These are phyloP conservation scores for Aleadryas rufinucha DNA, from an alignment of 2,113 vertebrate genomes.

Conservation along the genomic window DNA sequence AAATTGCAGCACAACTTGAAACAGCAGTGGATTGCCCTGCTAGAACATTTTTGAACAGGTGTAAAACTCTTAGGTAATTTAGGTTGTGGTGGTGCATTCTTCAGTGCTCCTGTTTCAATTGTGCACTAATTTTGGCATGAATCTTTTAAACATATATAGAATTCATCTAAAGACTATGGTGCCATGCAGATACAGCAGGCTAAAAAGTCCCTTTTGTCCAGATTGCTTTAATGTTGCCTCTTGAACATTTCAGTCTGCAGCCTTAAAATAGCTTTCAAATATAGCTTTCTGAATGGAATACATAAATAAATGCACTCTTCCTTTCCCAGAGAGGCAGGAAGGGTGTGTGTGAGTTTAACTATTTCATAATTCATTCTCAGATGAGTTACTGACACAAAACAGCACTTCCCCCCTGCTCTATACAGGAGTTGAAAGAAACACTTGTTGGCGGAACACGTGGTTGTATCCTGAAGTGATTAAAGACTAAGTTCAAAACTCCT, in stretches of 20 bases:
- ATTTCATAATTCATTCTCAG: conserved; percentile 10
- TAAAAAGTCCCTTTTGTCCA: not conserved
- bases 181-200: not conserved
- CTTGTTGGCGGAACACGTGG: not conserved
- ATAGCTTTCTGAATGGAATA: conserved; percentile 22
- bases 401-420: not conserved
- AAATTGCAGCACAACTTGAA: not conserved
- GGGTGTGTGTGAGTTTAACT: conserved; percentile 47
- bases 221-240: not conserved
- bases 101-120: not conserved
- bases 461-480: not conserved
- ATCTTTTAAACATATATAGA: not conserved
- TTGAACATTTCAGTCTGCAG: not conserved
- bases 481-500: not conserved
- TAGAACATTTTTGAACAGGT: not conserved
- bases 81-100: not conserved
- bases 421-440: not conserved
- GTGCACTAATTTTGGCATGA: not conserved
- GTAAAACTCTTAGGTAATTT: not conserved
- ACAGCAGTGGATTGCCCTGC: not conserved
- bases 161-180: not conserved
- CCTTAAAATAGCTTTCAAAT: conserved; percentile 53
- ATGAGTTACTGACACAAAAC: not conserved
- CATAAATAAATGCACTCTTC: conserved; percentile 54
- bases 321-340: conserved; percentile 58